Base-by-base conservation (phyloP, 2,797 vertebrate species). In the Euphonia xanthogaster region DNA sequence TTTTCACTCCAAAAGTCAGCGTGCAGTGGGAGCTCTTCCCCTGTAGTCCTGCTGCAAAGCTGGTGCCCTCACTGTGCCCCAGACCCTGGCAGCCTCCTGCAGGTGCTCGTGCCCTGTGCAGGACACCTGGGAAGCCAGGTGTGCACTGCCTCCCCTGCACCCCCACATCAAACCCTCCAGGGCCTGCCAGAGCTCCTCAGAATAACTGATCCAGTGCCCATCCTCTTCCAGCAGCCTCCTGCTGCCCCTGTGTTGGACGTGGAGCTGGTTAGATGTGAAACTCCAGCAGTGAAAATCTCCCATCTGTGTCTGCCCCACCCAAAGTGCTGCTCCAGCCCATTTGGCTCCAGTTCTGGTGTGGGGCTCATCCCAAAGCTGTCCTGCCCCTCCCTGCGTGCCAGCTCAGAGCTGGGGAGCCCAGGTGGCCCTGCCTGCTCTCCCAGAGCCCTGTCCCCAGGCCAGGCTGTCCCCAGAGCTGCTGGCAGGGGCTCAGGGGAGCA, bases 201-300 rank as follows among this genome's bases (percentile, higher is more conserved):
- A 68, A 31, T 8, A 30, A 47, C 8, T 5, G 9, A 21, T 22
- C 1, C 4, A 4, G 45, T 45, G 66, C 37, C 15, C 4, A 13
- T 12, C 45, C 31, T 57, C 58, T 21, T 20, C 27, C 33, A 75
- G 81, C 76, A 17, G 47, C 61, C 10, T 82, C 67, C 87, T 68
- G 47, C 71, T 82, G 81, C 76, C 74, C 58, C 67, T 25, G 9
- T 42, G 23, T 65, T 88, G 84, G 30, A 12, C 14, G 0, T 8
- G 72, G 60, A 78, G 77, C 86, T 79, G 86, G 85, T 97, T 97
- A 95, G 97, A 95, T 96, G 91, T 97, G 97, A 97, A 97, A 97
- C 96, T 97, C 96, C 97, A 90, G 3, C 16, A 24, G 70, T 95
- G 92, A 96, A 96, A 95, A 95, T 97, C 96, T 97, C 82, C 97